Conservation (phyloP, 2,113 vertebrate species). For the Elephas maximus region DNA sequence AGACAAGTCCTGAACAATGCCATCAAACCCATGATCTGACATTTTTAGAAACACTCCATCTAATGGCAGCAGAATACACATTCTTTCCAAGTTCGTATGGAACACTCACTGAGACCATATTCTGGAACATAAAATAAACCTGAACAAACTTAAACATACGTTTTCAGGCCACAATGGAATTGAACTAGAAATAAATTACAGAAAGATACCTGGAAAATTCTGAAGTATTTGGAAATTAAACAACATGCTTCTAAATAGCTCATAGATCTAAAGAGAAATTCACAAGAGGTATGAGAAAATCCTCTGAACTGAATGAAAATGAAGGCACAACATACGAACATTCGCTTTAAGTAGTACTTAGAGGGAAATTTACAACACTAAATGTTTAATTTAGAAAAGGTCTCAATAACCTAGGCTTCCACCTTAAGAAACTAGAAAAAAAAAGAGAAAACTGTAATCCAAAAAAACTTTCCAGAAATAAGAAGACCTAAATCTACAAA, state of each 20-base stretch:
- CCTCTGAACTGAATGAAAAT: not conserved
- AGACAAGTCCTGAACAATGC: not conserved
- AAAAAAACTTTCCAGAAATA: slow-evolving; percentile 5
- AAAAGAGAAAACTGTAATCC: not conserved
- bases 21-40: not conserved
- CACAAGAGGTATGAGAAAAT: not conserved
- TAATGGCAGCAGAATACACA: no score
- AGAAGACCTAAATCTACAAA: not conserved
- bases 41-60: not conserved
- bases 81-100: not conserved
- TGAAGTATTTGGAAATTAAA: not conserved
- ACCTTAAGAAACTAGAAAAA: not conserved
- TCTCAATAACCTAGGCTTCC: not conserved
- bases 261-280: not conserved
- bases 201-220: not conserved
- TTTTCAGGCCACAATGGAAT: not conserved
- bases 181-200: not conserved
- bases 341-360: not conserved
- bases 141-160: not conserved
- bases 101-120: not conserved
- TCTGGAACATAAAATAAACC: not conserved
- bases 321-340: not conserved
- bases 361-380: not conserved
- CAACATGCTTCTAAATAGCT: not conserved
- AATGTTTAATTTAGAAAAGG: slow-evolving; percentile 51